Base-by-base conservation (phyloP, 30 jellyfish, hydroid and myxozoan species). In the Euphysa ruthae region DNA sequence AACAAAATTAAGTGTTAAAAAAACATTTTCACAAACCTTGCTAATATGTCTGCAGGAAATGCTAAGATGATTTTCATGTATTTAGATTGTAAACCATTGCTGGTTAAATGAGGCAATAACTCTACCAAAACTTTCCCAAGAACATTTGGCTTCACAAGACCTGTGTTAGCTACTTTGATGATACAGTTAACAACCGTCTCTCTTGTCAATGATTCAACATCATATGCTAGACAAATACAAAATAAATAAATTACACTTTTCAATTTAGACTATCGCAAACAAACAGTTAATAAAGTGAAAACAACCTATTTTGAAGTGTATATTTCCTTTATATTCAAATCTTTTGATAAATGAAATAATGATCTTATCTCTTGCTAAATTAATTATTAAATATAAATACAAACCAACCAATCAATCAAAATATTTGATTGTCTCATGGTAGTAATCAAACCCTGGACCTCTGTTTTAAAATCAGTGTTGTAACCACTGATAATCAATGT, bases 11-110 rank as follows among this genome's bases (percentile, higher is more conserved):
- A n/a, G n/a, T n/a, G n/a, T 38, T 6, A 16, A 10, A 33, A 14
- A 7, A 63, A 6, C 74, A 7, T 13, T 33, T 10, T 12, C 38
- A 58, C 52, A n/a, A 63, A 88, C 97, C 97, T 79, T 54, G 97
- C 97, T 7, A 88, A 24, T 6, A 81, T 34, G 49, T 88, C 97
- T 4, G 82, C 82, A 19, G 97, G 97, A 69, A 88, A 88, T 31
- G 78, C 10, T 32, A 81, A 32, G 35, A 80, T 31, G 52, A 80
- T 46, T 24, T 81, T 69, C 55, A 50, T 43, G 73, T 63, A 88
- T 5, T 42, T 44, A 10, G 61, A 73, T 33, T 71, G 78, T 27
- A 88, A 43, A 16, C 64, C 84, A 24, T 33, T 22, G 35, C 82
- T 51, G 42, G 66, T 63, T 50, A 86, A 58, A 35, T 86, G 96